Base-by-base conservation (phyloP, 2,888 invertebrate genomes). In the Erynnis tages region DNA sequence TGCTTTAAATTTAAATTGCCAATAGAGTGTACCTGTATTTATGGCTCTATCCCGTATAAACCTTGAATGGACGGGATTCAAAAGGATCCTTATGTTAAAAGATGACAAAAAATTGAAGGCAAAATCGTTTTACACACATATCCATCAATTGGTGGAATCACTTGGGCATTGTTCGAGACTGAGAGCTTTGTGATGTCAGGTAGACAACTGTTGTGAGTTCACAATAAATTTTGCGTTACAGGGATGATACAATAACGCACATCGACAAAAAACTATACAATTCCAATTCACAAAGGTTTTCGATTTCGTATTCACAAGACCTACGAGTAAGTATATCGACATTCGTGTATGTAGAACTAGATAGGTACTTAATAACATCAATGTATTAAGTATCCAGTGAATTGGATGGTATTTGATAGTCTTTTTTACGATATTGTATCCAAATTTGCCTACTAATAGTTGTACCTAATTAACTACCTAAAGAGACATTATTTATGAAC, bases 131-230 rank as follows among this genome's bases (percentile, higher is more conserved):
- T 49, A 49, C 32, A 30, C 32, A 38, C 16, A 40, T 49, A 41
- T 49, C 34, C 21, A 11, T 49, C 44, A 44, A 52, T n/a, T 44
- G 59, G 65, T 64, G 65, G 62, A 62, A 61, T 61, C 62, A 66
- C 62, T 65, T 60, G 60, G 60, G 58, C 61, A 70, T 67, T 71
- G 63, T 71, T 63, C 35, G 40, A 30, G 54, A 37, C 29, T 45
- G 41, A 57, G 53, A 55, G 50, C 60, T 64, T 65, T 55, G 59
- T 63, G 58, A 63, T 58, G 69, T 69, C 82, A 82, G 82, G 83
- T 82, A 83, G 70, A 66, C 47, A 54, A 63, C 60, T 41, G 73
- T 78, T 81, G 73, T 75, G 54, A 60, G 60, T 32, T 35, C 41
- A 61, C 57, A 54, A 63, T 61, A 60, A 52, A 50, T 54, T 61